Percentiles rank a stretch among this genome's conserved stretches.
Conservation (phyloP, 1,140 invertebrate species). For the Papilio glaucus region DNA sequence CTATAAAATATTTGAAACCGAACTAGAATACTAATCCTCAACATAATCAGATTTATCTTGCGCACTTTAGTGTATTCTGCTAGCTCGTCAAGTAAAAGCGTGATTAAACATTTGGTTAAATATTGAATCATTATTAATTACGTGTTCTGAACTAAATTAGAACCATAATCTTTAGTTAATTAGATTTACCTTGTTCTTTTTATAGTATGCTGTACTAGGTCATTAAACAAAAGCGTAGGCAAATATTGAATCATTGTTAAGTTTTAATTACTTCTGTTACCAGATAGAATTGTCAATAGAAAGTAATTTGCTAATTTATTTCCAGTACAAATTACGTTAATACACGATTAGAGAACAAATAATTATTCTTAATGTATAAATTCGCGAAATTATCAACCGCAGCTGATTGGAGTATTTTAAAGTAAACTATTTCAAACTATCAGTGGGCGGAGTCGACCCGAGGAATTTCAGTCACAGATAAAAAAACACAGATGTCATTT, state of each 20-base stretch:
- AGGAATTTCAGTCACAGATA: too few relatives aligned
- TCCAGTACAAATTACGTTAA: background rate
- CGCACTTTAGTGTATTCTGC: background rate
- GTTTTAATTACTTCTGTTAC: background rate
- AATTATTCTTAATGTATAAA: background rate
- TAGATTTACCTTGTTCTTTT: constrained; percentile 5
- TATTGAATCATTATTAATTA: background rate
- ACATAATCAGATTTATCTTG: background rate
- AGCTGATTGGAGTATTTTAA: background rate
- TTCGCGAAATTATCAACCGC: background rate
- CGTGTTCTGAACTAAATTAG: background rate
- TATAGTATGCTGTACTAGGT: background rate
- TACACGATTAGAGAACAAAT: background rate
- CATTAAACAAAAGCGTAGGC: background rate
- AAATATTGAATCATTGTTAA: constrained; percentile 20
- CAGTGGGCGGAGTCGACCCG: too few relatives aligned
- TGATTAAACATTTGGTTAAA: background rate
- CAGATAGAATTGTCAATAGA: background rate
- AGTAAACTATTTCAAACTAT: background rate
- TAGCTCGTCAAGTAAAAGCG: background rate
- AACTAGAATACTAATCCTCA: background rate
- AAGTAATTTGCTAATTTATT: constrained; percentile 13
- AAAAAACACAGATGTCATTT: too few relatives aligned
- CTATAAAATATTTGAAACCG: background rate
- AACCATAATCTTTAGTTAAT: constrained; percentile 3